Evolutionary conservation across 1,140 invertebrate genomes (phyloP).

Genomic region (Drosophila rufa): DNA sequence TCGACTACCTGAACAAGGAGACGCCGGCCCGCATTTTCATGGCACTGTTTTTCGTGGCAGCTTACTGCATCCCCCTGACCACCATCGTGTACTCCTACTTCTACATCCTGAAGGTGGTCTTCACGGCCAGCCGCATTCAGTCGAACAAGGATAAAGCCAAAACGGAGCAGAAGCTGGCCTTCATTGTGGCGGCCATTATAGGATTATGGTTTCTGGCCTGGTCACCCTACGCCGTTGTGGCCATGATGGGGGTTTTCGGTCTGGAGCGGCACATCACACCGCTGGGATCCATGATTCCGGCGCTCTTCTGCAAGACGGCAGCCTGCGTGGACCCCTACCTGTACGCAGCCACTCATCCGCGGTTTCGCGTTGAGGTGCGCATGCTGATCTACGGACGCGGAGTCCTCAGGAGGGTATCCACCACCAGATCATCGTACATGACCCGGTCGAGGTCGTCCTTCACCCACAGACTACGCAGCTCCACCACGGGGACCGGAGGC

Average conservation of each 20-base stretch:
- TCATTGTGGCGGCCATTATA: conserved; percentile 89
- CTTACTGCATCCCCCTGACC: conserved; percentile 89
- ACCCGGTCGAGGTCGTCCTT: conserved; percentile 73
- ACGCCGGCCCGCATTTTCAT: conserved; percentile 87
- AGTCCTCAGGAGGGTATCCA: conserved; percentile 59
- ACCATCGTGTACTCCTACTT: conserved; percentile 90
- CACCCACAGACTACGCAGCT: conserved; percentile 58
- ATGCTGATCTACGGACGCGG: conserved; percentile 69
- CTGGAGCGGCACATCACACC: conserved; percentile 88
- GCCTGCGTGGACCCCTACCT: conserved; percentile 91
- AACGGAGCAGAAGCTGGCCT: conserved; percentile 89
- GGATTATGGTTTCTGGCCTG: conserved; percentile 91
- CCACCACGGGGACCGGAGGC: background rate
- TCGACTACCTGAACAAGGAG: conserved; percentile 90
- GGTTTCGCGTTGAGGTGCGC: conserved; percentile 88
- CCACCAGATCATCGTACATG: conserved; percentile 75
- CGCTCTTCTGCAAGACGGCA: conserved; percentile 91
- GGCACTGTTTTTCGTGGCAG: conserved; percentile 89
- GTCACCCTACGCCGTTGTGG: conserved; percentile 91
- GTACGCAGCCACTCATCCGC: conserved; percentile 90
- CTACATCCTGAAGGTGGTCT: conserved; percentile 89
- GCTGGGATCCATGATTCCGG: conserved; percentile 90
- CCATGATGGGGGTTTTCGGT: conserved; percentile 90
- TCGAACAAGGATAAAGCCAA: conserved; percentile 88
- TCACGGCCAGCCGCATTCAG: conserved; percentile 85